Percentiles rank a stretch among this genome's conserved stretches.
Evolutionary conservation across 2,888 invertebrate genomes (phyloP).

Genomic region (Xanthostigma xanthostigma): DNA sequence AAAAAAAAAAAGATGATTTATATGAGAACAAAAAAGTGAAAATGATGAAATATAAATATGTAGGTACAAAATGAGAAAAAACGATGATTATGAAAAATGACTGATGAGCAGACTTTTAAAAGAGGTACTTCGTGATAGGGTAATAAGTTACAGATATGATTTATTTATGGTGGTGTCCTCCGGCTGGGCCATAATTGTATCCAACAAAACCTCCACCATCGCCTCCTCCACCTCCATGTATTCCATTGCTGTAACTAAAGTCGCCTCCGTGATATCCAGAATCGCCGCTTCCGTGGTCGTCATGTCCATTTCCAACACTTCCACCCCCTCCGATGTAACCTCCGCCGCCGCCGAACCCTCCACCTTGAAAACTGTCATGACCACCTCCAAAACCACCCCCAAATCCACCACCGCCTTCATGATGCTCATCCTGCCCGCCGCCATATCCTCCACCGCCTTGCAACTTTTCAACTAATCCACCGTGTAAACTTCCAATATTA

Average conservation of each 20-base stretch:
- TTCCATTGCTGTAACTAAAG: not conserved
- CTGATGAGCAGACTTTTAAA: not conserved
- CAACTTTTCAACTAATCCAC: slow-evolving; percentile 5
- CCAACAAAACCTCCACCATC: not conserved
- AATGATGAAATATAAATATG: not conserved
- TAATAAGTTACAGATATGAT: not conserved
- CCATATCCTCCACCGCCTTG: not conserved
- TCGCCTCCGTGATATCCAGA: not conserved
- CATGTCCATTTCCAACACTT: not conserved
- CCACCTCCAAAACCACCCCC: not conserved
- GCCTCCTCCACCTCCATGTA: not conserved
- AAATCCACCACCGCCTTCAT: slow-evolving; percentile 2
- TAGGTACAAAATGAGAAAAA: not conserved
- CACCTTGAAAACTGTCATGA: not conserved
- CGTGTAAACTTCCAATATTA: not conserved
- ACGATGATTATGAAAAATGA: not conserved
- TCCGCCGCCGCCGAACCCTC: not conserved
- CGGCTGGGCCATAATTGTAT: slow-evolving; percentile 3
- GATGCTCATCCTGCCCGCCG: not conserved
- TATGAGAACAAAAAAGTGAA: no score
- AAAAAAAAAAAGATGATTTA: no score
- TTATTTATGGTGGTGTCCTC: not conserved
- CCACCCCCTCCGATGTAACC: not conserved
- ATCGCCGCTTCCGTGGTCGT: not conserved
- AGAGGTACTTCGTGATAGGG: not conserved